phyloP scores from a whole-genome alignment of 2,113 vertebrate genomes.

The Odocoileus hemionus region DNA sequence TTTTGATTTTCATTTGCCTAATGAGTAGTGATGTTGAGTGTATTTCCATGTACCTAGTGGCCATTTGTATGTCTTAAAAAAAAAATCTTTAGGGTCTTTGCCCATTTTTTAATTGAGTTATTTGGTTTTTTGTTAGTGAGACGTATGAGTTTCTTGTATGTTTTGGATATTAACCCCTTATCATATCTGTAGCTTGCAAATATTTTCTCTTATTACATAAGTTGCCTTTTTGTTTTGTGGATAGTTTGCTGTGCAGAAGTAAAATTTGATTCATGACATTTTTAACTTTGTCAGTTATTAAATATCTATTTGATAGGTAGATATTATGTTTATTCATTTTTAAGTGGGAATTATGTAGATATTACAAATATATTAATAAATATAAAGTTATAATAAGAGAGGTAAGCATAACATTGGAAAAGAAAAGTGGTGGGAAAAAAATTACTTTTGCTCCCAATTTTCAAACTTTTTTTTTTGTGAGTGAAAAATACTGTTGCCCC shows the following conservation, averaged over 20 bases:
- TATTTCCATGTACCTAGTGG: neutral
- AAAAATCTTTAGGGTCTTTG: neutral
- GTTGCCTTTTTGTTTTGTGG: neutral
- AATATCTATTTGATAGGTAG: neutral
- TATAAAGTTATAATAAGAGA: neutral
- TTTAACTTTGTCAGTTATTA: neutral
- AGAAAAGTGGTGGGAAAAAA: neutral
- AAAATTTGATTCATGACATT: neutral
- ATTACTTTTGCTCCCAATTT: neutral
- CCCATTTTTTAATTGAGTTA: neutral
- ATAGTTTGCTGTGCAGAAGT: neutral
- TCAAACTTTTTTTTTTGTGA: neutral
- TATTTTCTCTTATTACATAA: neutral
- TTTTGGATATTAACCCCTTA: neutral
- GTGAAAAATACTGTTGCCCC: neutral
- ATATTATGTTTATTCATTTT: neutral
- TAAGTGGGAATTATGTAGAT: neutral
- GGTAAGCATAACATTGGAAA: neutral
- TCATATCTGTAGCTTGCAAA: neutral
- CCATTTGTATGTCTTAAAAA: neutral
- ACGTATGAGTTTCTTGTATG: neutral
- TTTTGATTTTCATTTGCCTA: neutral
- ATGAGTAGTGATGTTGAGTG: neutral
- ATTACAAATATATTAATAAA: neutral
- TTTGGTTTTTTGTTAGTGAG: neutral